These are phyloP conservation scores for Gisinianus flammeolus DNA, from an alignment of 2,888 invertebrate genomes.

Conservation along the genomic window DNA sequence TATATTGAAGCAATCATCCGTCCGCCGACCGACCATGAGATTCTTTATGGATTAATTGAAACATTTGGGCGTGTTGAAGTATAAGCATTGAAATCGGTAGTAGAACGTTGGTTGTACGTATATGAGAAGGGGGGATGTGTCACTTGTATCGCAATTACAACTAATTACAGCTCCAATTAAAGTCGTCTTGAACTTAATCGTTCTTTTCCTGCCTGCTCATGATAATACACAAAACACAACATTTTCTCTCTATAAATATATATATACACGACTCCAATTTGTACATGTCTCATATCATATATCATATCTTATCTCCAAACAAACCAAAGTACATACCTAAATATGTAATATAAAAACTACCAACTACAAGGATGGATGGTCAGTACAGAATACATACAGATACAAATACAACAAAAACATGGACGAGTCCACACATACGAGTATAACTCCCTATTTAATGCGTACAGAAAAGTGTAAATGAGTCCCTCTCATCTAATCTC, in stretches of 20 bases:
- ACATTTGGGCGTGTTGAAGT: slow-evolving; percentile 40
- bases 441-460: neutral
- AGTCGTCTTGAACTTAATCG: slow-evolving; percentile 58
- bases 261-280: no score
- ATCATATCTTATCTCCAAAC: neutral
- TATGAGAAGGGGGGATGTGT: no score
- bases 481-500: neutral
- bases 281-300: neutral
- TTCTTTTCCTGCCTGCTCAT: slow-evolving; percentile 56
- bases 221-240: no score
- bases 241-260: no score
- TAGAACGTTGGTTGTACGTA: no score
- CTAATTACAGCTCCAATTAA: slow-evolving; percentile 59
- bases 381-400: slow-evolving; percentile 5
- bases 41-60: slow-evolving; percentile 47
- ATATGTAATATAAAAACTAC: slow-evolving; percentile 1
- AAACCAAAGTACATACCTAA: neutral
- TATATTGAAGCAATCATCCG: slow-evolving; percentile 10
- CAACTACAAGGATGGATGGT: neutral
- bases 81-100: slow-evolving; percentile 8
- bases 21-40: slow-evolving; percentile 38
- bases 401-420: neutral
- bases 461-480: neutral
- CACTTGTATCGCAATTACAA: slow-evolving; percentile 58
- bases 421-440: neutral